Evolutionary conservation across 2,888 invertebrate species (phyloP).

Genomic region (Andricus quercusramuli): DNA sequence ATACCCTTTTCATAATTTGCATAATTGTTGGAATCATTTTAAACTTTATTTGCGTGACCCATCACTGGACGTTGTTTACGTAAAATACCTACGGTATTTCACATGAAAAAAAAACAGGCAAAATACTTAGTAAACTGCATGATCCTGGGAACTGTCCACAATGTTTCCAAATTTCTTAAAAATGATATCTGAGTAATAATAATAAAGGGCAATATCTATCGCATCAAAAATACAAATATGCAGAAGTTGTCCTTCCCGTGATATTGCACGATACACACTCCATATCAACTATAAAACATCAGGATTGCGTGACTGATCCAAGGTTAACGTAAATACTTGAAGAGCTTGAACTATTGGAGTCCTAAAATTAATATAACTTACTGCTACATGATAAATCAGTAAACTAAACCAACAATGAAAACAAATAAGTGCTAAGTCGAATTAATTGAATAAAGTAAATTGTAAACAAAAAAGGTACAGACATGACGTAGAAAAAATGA

Average conservation of each 20-base stretch:
- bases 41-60: too few relatives aligned
- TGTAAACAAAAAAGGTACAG: neutral
- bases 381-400: too few relatives aligned
- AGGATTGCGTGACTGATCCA: neutral
- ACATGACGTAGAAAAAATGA: neutral
- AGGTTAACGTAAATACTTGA: neutral
- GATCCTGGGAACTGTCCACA: neutral
- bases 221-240: neutral
- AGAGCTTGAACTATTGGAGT: too few relatives aligned
- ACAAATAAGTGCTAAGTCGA: too few relatives aligned
- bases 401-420: too few relatives aligned
- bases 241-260: neutral
- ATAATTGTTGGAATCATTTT: too few relatives aligned
- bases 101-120: neutral
- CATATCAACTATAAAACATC: neutral
- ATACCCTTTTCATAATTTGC: too few relatives aligned
- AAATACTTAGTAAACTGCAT: neutral
- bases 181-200: neutral
- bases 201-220: neutral
- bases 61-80: too few relatives aligned
- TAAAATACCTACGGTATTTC: neutral
- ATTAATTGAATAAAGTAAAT: too few relatives aligned
- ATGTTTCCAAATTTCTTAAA: neutral
- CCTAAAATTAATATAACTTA: too few relatives aligned
- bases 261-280: neutral